Evolutionary conservation across 2,888 invertebrate species (phyloP).

Genomic region (Argynnis bischoffii): DNA sequence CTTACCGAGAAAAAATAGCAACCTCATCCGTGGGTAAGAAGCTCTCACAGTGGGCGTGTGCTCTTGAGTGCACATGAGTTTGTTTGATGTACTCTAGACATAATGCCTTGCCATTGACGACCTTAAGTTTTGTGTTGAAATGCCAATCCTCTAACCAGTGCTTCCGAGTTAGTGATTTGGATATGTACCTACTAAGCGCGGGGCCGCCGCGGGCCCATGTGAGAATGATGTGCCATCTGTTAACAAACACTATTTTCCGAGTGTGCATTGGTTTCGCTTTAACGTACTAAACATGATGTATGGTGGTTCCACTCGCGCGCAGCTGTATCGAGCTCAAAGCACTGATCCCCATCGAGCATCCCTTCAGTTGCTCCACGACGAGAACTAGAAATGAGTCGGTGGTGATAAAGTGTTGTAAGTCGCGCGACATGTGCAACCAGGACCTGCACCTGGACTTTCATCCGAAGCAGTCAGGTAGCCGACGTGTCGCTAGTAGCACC

Average conservation of each 20-base stretch:
- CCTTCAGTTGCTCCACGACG: constrained; percentile 90
- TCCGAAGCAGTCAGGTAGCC: constrained; percentile 86
- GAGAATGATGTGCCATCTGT: constrained; percentile 76
- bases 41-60: constrained; percentile 58
- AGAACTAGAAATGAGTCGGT: constrained; percentile 88
- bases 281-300: constrained; percentile 83
- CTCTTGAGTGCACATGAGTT: constrained; percentile 69
- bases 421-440: constrained; percentile 88
- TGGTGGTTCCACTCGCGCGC: constrained; percentile 81
- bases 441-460: constrained; percentile 86
- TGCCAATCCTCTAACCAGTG: constrained; percentile 78
- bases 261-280: constrained; percentile 82
- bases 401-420: constrained; percentile 91
- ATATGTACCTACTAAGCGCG: constrained; percentile 73
- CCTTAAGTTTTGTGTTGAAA: constrained; percentile 78
- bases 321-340: constrained; percentile 90
- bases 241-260: constrained; percentile 75
- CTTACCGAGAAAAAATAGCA: constrained; percentile 61
- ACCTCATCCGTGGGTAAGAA: constrained; percentile 69
- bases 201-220: constrained; percentile 56
- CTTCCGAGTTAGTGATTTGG: constrained; percentile 77
- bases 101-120: constrained; percentile 70
- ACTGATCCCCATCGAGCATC: constrained; percentile 90
- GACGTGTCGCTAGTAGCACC: constrained; percentile 60
- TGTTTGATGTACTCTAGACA: constrained; percentile 77